Evolutionary conservation across 2,888 invertebrate genomes (phyloP), one percentile per base, ranked within the genome.

Genomic region (Philhelius pedissequus): DNA sequence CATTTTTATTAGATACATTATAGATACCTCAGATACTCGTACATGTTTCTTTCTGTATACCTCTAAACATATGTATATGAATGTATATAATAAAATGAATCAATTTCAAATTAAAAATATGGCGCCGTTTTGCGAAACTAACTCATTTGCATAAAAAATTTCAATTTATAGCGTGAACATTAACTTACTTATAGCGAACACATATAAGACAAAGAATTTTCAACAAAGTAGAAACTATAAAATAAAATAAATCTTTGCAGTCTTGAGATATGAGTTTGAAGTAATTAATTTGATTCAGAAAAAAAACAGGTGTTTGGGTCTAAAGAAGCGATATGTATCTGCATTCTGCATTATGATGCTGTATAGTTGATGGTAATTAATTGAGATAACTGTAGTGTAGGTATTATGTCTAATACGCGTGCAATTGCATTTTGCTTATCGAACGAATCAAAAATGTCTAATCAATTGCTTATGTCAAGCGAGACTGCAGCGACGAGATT

Each of bases 121-220:
- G 81, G 81, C 81, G 81, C 75, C 75, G 70, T 75, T 75, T 38
- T 69, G 40, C 75, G n/a, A 54, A 75, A 70, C 50, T 62, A 69
- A 62, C 54, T 58, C 64, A 64, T 64, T 64, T 64, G 64, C 64
- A 64, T 64, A 64, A n/a, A 32, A 64, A 64, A 64, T 45, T 64
- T 48, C 48, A 45, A 64, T 64, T 64, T 64, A 64, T 32, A 64
- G 48, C 48, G 43, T 64, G 45, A 45, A 64, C 45, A 64, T 45
- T 30, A 43, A 35, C 27, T 56, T 60, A 40, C 40, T 1, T 48
- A 48, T n/a, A 2, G 22, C 11, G 3, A 60, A 38, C 38, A 9
- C n/a, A n/a, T n/a, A n/a, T n/a, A 22, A 56, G 4, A 60, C 60
- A 60, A 25, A 48, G 45, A 48, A 32, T 45, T n/a, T n/a, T n/a